phyloP scores from a whole-genome alignment of 2,113 vertebrate genomes.

The Notarius quadriscutis region DNA sequence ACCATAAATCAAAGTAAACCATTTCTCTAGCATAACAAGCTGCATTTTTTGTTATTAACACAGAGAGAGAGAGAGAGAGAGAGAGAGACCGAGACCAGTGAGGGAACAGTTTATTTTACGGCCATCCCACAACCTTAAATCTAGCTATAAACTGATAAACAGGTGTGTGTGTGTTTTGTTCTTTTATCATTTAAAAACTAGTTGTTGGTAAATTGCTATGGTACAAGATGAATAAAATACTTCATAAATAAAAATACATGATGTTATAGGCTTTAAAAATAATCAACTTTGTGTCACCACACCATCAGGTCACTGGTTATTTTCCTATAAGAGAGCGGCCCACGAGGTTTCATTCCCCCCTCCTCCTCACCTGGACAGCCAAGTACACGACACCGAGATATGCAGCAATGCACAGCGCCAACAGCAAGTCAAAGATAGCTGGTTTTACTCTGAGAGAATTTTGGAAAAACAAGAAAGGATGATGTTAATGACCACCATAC shows the following conservation, averaged over 20 bases:
- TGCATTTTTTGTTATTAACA: not conserved
- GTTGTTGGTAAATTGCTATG: not conserved
- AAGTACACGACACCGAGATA: constrained; percentile 92
- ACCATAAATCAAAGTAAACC: not conserved
- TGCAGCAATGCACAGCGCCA: constrained; percentile 91
- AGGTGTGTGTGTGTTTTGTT: not conserved
- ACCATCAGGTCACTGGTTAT: not conserved
- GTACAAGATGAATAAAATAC: not conserved
- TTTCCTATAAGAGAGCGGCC: not conserved
- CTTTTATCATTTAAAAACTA: not conserved
- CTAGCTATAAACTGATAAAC: not conserved
- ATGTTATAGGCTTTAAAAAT: not conserved
- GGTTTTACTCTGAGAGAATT: constrained; percentile 89
- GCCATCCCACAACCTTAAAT: not conserved
- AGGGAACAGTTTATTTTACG: too few species aligned
- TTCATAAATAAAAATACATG: not conserved
- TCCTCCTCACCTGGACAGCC: constrained; percentile 83
- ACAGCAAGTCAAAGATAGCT: constrained; percentile 95
- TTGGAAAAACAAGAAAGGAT: not conserved
- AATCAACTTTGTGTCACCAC: not conserved
- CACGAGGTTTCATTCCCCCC: not conserved
- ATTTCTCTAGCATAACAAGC: not conserved
- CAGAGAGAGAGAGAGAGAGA: too few species aligned
- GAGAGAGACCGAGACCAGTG: too few species aligned
- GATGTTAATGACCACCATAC: not conserved